Conservation (phyloP, 2,113 vertebrate genomes). For the Columba janthina region DNA sequence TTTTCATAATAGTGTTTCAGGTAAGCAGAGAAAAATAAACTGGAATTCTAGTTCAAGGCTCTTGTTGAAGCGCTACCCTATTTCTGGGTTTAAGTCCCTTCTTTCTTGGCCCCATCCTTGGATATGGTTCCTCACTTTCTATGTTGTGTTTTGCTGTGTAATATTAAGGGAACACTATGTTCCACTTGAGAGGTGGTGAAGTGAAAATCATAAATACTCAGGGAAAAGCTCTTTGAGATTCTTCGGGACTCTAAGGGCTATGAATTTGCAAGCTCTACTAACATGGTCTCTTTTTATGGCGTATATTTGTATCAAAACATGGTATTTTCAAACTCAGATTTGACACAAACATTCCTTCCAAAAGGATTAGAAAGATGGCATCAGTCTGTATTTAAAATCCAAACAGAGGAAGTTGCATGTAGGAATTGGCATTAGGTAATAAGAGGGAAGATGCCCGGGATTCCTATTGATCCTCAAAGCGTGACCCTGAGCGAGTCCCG, state of each 20-base stretch:
- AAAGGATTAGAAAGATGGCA: not conserved
- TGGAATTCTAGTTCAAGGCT: not conserved
- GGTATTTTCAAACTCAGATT: not conserved
- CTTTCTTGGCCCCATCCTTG: not conserved
- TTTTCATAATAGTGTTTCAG: not conserved
- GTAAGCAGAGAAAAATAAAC: not conserved
- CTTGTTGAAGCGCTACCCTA: not conserved
- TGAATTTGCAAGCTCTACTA: constrained; percentile 27
- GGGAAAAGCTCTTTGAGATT: not conserved
- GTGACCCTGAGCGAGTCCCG: constrained; percentile 1
- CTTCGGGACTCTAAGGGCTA: not conserved
- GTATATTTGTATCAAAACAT: not conserved
- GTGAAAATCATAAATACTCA: not conserved
- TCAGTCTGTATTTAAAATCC: constrained; percentile 10
- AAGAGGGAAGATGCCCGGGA: not conserved
- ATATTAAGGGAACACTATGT: not conserved
- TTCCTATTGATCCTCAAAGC: not conserved
- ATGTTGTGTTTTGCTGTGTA: not conserved
- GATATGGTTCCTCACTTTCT: not conserved
- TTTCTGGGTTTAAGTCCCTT: not conserved
- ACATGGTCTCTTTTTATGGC: not conserved
- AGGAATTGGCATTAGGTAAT: not conserved
- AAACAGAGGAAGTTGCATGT: not conserved
- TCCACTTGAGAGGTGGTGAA: constrained; percentile 1
- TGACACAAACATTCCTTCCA: not conserved